Conservation (phyloP, 2,113 vertebrate genomes). For the Struthio camelus region DNA sequence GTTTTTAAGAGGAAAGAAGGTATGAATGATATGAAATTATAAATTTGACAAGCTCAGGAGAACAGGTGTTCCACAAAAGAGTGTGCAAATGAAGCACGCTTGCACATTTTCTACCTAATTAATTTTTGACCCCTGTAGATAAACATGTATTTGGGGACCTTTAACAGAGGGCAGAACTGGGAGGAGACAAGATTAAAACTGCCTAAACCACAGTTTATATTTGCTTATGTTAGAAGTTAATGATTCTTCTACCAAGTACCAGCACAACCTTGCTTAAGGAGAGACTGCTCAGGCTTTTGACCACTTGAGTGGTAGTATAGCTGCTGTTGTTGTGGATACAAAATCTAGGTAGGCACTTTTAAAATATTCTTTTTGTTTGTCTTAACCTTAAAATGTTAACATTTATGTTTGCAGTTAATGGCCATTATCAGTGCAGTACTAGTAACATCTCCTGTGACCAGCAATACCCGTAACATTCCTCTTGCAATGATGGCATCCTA, state of each 20-base stretch:
- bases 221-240: constrained; percentile 70
- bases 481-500: background rate
- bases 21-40: background rate
- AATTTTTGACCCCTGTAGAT: constrained; percentile 33
- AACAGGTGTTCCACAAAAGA: background rate
- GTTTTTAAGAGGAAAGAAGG: background rate
- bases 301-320: background rate
- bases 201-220: constrained; percentile 19
- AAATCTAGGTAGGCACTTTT: constrained; percentile 70
- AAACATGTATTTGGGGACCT: constrained; percentile 37
- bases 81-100: background rate
- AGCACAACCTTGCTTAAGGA: constrained; percentile 38
- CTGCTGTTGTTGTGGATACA: background rate
- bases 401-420: background rate
- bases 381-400: background rate
- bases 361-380: background rate
- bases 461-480: background rate
- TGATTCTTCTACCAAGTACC: constrained; percentile 63
- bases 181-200: constrained; percentile 57
- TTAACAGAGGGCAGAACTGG: constrained; percentile 38
- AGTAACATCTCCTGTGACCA: background rate
- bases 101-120: background rate
- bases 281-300: background rate
- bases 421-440: background rate
- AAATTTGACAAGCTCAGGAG: background rate